Percentiles rank a stretch among this genome's conserved stretches.
phyloP scores from a whole-genome alignment of 2,113 vertebrate genomes.

The Thamnaconus septentrionalis region DNA sequence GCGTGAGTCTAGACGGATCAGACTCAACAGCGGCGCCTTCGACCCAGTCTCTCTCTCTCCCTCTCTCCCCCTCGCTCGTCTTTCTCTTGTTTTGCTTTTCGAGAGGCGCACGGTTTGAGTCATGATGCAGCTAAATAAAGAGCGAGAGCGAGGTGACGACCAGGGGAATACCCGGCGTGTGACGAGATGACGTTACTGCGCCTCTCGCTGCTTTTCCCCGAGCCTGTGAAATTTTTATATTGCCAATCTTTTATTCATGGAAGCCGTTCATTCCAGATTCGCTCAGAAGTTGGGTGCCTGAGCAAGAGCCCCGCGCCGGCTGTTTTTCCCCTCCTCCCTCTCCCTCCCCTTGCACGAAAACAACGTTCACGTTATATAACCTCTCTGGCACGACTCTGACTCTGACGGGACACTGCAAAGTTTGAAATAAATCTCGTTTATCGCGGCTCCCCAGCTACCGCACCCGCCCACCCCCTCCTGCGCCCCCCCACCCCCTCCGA shows the following conservation, averaged over 20 bases:
- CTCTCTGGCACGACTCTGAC: conserved; percentile 33
- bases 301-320: conserved; percentile 20
- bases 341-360: conserved; percentile 1
- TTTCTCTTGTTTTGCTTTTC: background rate
- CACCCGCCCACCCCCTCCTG: background rate
- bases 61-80: background rate
- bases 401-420: conserved; percentile 24
- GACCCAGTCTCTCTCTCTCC: background rate
- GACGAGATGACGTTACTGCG: conserved; percentile 62
- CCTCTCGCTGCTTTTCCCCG: conserved; percentile 47
- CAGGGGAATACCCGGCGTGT: conserved; percentile 71
- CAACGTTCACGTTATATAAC: conserved; percentile 62
- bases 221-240: conserved; percentile 60
- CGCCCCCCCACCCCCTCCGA: no score
- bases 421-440: background rate
- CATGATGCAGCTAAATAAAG: conserved; percentile 57
- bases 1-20: conserved; percentile 17
- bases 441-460: no score
- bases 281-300: conserved; percentile 50
- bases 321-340: conserved; percentile 12
- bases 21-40: conserved; percentile 11
- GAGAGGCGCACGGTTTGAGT: conserved; percentile 23
- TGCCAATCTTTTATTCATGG: conserved; percentile 65
- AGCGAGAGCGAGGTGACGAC: conserved; percentile 44
- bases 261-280: conserved; percentile 54